Evolutionary conservation across 2,797 vertebrate species (phyloP).

Genomic region (Rhinichthys osculus): DNA sequence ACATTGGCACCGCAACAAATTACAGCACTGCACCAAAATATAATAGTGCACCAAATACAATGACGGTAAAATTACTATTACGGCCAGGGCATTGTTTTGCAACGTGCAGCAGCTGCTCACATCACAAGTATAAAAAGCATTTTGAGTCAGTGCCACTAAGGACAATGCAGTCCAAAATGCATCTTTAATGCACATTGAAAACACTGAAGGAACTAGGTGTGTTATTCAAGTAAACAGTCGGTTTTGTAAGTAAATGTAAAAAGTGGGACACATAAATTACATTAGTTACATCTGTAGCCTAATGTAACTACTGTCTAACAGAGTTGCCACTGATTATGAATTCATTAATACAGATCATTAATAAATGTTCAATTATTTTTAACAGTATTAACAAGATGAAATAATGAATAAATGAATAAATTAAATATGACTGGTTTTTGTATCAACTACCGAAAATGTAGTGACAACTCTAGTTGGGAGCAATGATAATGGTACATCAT

Average conservation of each 20-base stretch:
- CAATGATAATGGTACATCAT: not conserved
- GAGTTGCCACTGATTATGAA: not conserved
- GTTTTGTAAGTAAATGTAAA: not conserved
- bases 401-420: not conserved
- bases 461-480: not conserved
- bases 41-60: not conserved
- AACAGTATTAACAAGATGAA: not conserved
- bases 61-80: not conserved
- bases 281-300: not conserved
- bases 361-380: not conserved
- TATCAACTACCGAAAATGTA: not conserved
- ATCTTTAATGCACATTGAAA: not conserved
- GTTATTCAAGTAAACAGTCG: not conserved
- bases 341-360: not conserved
- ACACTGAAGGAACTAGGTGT: not conserved
- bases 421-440: not conserved
- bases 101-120: not conserved
- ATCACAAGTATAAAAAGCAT: not conserved
- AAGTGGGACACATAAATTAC: not conserved
- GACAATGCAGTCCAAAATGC: not conserved
- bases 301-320: not conserved
- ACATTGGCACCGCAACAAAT: not conserved
- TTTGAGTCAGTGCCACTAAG: not conserved
- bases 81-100: not conserved
- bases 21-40: not conserved